These are phyloP conservation scores for Trogon surrucura DNA, from an alignment of 2,113 vertebrate species.

Conservation along the genomic window DNA sequence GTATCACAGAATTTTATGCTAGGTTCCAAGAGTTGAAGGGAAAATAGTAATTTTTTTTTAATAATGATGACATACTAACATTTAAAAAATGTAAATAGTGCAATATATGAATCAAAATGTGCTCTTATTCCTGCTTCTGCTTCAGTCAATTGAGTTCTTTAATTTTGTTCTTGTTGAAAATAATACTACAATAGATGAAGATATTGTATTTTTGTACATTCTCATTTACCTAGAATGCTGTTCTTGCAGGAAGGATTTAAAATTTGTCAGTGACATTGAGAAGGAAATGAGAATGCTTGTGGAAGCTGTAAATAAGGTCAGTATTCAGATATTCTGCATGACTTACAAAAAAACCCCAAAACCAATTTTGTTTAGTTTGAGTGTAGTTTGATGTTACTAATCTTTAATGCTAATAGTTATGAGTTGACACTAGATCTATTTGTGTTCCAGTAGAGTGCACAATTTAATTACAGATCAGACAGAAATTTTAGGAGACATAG, in stretches of 20 bases:
- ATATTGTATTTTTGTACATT: background rate
- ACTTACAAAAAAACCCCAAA: background rate
- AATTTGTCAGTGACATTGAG: conserved; percentile 92
- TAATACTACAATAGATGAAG: background rate
- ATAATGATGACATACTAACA: background rate
- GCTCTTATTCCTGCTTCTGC: background rate
- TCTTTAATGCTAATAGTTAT: background rate
- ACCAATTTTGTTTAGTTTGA: background rate
- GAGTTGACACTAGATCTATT: background rate
- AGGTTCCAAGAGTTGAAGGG: background rate
- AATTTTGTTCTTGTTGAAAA: background rate
- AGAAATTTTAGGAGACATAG: background rate
- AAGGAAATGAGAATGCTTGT: conserved; percentile 93
- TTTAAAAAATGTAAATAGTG: background rate
- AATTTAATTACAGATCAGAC: background rate
- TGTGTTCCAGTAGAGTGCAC: background rate
- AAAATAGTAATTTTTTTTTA: background rate
- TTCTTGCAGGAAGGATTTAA: conserved; percentile 90
- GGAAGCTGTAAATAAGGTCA: conserved; percentile 93
- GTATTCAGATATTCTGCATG: conserved; percentile 23
- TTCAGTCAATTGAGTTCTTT: background rate
- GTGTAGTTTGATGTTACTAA: background rate
- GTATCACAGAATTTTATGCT: background rate
- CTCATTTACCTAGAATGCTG: background rate
- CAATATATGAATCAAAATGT: background rate